Evolutionary conservation across 2,113 vertebrate species (phyloP), one percentile per base, ranked within the genome.

Genomic region (Lasiurus cinereus): DNA sequence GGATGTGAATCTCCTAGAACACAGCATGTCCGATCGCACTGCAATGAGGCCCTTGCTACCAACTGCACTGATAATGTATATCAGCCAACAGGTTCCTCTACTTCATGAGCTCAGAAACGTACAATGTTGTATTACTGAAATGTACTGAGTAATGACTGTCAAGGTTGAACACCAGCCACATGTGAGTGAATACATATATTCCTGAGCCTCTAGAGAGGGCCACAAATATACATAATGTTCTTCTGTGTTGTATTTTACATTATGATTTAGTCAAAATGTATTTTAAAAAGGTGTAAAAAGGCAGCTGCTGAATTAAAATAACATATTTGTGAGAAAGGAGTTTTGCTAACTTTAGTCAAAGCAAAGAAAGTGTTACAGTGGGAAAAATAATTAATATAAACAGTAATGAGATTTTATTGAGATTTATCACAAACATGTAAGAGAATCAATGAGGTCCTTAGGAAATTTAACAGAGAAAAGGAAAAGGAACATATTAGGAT

Each of bases 231-330:
- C 3, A 78, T 52, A 67, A 78, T 43, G 72, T n/a, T 79, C 92
- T 76, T 94, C 73, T 87, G 56, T 92, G 93, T 82, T 76, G 19
- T 18, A 62, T 31, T 96, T 96, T 94, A 78, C 83, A 91, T 62
- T 90, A 83, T 93, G 88, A 97, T 67, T 88, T 88, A 96, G 73
- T 48, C 78, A 93, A 97, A 96, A 94, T 66, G 43, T 92, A 39
- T 83, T 64, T 78, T 33, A 67, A 90, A 92, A 92, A 67, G 29
- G 64, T 8, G n/a, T 88, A 85, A 92, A 54, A 69, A 96, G 78
- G 79, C 72, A 97, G 88, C 36, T 94, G 69, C 80, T 80, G 76
- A 93, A 67, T 13, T 31, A 94, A 93, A 91, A 84, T 43, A 43
- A 43, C 70, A 96, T 80, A 46, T 73, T 73, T 70, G 50, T 14